Evolutionary conservation across 2,113 vertebrate genomes (phyloP), one percentile per base, ranked within the genome.

Genomic region (Dinomys branickii): DNA sequence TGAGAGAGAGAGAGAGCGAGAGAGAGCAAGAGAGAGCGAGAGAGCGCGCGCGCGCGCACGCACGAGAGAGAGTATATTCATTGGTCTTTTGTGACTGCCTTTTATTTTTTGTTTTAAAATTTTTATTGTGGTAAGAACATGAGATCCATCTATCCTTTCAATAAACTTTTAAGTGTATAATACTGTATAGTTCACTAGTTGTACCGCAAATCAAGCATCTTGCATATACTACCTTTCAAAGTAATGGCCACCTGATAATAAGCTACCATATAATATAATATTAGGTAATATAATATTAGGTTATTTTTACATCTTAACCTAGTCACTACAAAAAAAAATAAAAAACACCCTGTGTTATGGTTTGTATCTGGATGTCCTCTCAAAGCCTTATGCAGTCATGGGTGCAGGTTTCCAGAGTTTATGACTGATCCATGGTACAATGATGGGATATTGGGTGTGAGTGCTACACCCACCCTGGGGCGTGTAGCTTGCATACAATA

Each of bases 281-380:
- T 26, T 59, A 80, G 61, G 38, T n/a, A 80, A 65, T 47, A 30
- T 73, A 67, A 22, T 69, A 33, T 26, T 59, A 80, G 61, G 38
- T n/a, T 73, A 65, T 77, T 65, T 92, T 85, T 69, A 89, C 19
- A 61, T 59, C 30, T 44, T 65, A 94, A 89, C 58, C 56, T 90
- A 85, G 54, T 81, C 19, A 63, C 0, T 58, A 13, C 30, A 82
- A 88, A 95, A 84, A 77, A 6, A 33, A 87, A 50, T 33, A 22
- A 56, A 59, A 38, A 38, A 41, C 33, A 81, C 56, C 9, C 9
- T 50, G 47, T 50, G 47, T 50, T 50, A 50, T 50, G 47, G 47
- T 50, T 50, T 50, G 47, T 50, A 9, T 50, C 47, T 50, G 47
- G 47, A 50, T 50, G 47, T 50, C 47, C 47, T 9, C 47, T 9